Evolutionary conservation across 2,113 vertebrate genomes (phyloP).

Genomic region (Grallaria varia): DNA sequence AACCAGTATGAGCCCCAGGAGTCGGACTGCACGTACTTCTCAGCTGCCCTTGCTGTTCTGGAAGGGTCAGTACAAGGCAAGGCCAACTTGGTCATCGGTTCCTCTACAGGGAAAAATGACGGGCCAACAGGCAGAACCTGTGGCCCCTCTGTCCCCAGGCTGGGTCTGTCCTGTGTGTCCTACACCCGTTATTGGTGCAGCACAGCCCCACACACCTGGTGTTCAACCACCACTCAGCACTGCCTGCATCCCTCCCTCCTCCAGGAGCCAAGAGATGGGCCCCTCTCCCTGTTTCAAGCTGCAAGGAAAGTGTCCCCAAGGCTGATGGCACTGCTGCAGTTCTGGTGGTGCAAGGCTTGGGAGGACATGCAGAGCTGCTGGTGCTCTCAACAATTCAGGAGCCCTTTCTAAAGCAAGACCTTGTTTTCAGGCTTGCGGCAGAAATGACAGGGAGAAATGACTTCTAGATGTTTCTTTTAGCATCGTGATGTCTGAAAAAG

Average conservation of each 20-base stretch:
- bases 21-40: fast-evolving
- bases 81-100: background rate
- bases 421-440: background rate
- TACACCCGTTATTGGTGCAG: fast-evolving
- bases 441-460: background rate
- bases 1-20: background rate
- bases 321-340: background rate
- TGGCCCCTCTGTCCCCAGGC: background rate
- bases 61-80: background rate
- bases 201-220: background rate
- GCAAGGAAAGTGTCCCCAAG: background rate
- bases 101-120: background rate
- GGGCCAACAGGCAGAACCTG: background rate
- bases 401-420: background rate
- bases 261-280: background rate
- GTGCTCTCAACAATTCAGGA: background rate
- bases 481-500: background rate
- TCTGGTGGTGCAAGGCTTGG: background rate
- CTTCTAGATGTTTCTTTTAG: background rate
- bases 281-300: background rate
- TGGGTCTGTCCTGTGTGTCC: background rate
- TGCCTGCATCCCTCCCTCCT: background rate
- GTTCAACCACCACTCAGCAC: background rate
- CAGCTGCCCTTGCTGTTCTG: background rate
- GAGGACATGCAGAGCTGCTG: background rate